These are phyloP conservation scores for Agriopis aurantiaria DNA, from an alignment of 2,888 invertebrate genomes.

Conservation along the genomic window DNA sequence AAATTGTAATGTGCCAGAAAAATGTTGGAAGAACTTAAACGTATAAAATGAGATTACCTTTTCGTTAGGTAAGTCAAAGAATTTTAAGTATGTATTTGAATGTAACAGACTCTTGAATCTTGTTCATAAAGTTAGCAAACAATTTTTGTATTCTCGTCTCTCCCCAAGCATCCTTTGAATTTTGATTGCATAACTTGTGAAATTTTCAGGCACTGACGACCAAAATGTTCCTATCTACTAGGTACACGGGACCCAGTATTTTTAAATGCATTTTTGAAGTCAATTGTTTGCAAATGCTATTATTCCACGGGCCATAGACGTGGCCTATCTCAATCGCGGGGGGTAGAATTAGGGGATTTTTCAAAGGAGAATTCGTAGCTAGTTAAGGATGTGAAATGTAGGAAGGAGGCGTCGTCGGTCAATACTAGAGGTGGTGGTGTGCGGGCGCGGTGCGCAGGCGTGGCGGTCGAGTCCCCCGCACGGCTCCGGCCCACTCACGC, in stretches of 20 bases:
- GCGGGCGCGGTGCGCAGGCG: constrained; percentile 80
- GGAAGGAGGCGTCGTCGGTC: constrained; percentile 86
- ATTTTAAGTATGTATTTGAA: constrained; percentile 29
- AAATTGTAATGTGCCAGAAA: constrained; percentile 10
- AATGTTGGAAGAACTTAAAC: not conserved
- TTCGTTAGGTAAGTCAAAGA: constrained; percentile 8
- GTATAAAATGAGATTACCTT: constrained; percentile 9
- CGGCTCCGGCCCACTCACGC: constrained; percentile 72
- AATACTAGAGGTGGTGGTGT: constrained; percentile 84
- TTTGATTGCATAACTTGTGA: constrained; percentile 49
- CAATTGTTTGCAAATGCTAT: constrained; percentile 47
- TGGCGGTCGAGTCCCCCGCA: constrained; percentile 63
- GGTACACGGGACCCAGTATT: constrained; percentile 5
- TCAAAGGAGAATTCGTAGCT: constrained; percentile 82
- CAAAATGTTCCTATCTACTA: constrained; percentile 33
- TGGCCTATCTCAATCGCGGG: constrained; percentile 78
- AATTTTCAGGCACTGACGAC: constrained; percentile 38
- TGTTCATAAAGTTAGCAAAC: constrained; percentile 36
- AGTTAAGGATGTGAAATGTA: constrained; percentile 85
- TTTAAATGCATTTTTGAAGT: constrained; percentile 16
- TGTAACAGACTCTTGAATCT: constrained; percentile 22
- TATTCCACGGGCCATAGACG: constrained; percentile 64
- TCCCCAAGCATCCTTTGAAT: constrained; percentile 42
- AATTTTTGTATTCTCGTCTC: constrained; percentile 39
- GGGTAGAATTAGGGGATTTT: constrained; percentile 80